phyloP scores from a whole-genome alignment of 2,888 invertebrate species.

The Lasioglossum figueresi region DNA sequence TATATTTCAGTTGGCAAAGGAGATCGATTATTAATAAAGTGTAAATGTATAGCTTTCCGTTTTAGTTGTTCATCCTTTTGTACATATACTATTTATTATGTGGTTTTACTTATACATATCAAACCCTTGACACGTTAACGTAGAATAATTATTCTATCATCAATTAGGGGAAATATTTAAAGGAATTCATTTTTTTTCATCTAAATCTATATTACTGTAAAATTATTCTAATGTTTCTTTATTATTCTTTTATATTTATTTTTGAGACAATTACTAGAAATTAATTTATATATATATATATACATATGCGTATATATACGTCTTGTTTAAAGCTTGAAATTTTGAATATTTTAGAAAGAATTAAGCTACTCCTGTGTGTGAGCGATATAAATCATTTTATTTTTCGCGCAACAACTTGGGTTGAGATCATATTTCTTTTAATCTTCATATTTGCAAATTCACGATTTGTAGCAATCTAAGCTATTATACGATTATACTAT shows the following conservation, averaged over 20 bases:
- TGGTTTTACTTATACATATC: neutral
- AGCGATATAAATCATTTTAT: neutral
- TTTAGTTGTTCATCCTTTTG: conserved; percentile 63
- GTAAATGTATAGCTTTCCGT: conserved; percentile 71
- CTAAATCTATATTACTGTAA: neutral
- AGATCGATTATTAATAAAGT: conserved; percentile 76
- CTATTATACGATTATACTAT: too few species aligned
- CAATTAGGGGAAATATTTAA: neutral
- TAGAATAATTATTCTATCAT: too few species aligned
- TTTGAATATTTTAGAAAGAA: neutral
- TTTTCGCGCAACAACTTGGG: neutral
- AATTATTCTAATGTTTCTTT: neutral
- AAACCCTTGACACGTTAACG: neutral
- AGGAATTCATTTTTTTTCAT: neutral
- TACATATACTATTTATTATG: conserved; percentile 21
- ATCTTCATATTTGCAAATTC: neutral
- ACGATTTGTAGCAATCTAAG: neutral
- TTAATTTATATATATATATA: neutral
- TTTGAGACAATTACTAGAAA: neutral
- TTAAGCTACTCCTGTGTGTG: neutral
- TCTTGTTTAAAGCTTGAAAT: too few species aligned
- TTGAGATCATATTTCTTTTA: neutral
- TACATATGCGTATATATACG: too few species aligned
- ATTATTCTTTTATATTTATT: neutral
- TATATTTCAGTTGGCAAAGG: conserved; percentile 74